Conservation (phyloP, 1,140 invertebrate genomes). For the Prorops nasuta region DNA sequence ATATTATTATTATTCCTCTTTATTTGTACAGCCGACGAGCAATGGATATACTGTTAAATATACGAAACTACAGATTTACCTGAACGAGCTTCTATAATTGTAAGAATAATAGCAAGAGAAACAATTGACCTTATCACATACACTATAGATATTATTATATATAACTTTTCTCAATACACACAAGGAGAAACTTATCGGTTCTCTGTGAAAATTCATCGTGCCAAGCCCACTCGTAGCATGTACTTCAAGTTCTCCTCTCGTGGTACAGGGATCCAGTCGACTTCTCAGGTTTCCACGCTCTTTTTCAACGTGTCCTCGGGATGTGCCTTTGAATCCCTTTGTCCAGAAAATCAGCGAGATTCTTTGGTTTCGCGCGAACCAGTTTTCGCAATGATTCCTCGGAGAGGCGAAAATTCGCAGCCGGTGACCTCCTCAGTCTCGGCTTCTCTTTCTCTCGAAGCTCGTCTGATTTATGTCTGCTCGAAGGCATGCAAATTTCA, state of each 20-base stretch:
- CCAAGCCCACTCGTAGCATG: too few relatives aligned
- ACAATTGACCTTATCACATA: too few relatives aligned
- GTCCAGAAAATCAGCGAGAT: neutral
- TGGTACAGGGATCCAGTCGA: slow-evolving; percentile 10
- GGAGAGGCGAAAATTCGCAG: slow-evolving; percentile 19
- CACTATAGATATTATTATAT: too few relatives aligned
- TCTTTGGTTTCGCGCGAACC: slow-evolving; percentile 28
- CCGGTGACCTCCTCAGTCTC: slow-evolving; percentile 1
- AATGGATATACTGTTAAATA: slow-evolving; percentile 15
- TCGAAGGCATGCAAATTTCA: slow-evolving; percentile 38
- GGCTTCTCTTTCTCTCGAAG: slow-evolving; percentile 16
- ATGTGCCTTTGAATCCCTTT: slow-evolving; percentile 5
- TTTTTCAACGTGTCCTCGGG: slow-evolving; percentile 2
- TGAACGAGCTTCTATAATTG: too few relatives aligned
- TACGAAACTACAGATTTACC: slow-evolving; percentile 12
- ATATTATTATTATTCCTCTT: slow-evolving; percentile 17
- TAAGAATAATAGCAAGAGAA: too few relatives aligned
- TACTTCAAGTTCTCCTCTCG: slow-evolving; percentile 6
- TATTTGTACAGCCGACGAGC: neutral
- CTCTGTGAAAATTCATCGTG: too few relatives aligned
- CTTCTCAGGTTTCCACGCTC: slow-evolving; percentile 24
- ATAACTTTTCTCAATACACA: too few relatives aligned
- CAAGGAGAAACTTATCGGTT: too few relatives aligned
- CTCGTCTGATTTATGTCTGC: slow-evolving; percentile 39
- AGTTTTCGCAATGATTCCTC: slow-evolving; percentile 33